phyloP scores from a whole-genome alignment of 2,113 vertebrate genomes.

The Anser brachyrhynchus region DNA sequence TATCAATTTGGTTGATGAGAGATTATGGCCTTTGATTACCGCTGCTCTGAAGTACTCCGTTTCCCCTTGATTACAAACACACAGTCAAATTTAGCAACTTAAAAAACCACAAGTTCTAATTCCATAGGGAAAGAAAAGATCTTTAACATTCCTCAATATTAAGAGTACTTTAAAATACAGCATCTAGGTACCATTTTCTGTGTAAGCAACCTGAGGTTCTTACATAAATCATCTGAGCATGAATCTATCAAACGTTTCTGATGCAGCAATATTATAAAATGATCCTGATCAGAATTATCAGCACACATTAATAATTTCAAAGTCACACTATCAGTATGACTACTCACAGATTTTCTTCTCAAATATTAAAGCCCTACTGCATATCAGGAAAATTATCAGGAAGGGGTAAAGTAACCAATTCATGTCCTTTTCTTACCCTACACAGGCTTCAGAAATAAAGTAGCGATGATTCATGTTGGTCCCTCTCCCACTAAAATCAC shows the following conservation, averaged over 20 bases:
- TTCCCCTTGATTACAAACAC: conserved; percentile 79
- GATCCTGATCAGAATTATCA: background rate
- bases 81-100: conserved; percentile 78
- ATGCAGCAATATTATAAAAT: background rate
- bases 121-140: conserved; percentile 68
- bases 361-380: background rate
- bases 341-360: background rate
- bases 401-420: background rate
- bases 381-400: background rate
- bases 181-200: conserved; percentile 40
- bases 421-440: background rate
- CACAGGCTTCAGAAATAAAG: background rate
- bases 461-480: background rate
- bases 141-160: conserved; percentile 71
- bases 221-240: background rate
- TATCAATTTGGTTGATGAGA: conserved; percentile 75
- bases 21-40: conserved; percentile 78
- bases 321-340: background rate
- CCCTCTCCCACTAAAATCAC: background rate
- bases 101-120: conserved; percentile 67
- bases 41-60: conserved; percentile 52
- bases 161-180: conserved; percentile 69
- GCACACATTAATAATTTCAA: background rate
- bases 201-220: background rate
- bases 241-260: background rate